A percentile compares a stretch with the other conserved stretches of the same genome.
These are phyloP conservation scores for Arothron firmamentum DNA, from an alignment of 2,113 vertebrate species.

Conservation along the genomic window DNA sequence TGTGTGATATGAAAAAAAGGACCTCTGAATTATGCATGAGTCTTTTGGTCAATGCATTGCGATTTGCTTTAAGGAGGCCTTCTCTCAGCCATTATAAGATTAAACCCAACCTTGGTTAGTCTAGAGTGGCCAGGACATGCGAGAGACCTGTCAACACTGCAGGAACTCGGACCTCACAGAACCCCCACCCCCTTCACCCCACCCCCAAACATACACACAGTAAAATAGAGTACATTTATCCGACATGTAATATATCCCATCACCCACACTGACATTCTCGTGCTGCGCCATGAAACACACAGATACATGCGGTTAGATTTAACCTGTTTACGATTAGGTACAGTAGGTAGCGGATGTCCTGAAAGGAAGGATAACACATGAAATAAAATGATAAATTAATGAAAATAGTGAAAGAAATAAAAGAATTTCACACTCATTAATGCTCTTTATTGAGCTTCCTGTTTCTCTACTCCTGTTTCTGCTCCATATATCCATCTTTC, in stretches of 20 bases:
- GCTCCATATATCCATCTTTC: slow-evolving; percentile 12
- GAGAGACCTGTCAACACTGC: slow-evolving; percentile 70
- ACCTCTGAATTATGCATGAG: slow-evolving; percentile 78
- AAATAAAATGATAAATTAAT: too few species aligned
- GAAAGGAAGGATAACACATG: background rate
- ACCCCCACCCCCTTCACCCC: slow-evolving; percentile 10
- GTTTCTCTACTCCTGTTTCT: slow-evolving; percentile 3
- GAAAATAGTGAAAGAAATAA: background rate
- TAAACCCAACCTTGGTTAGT: slow-evolving; percentile 75
- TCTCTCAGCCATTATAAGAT: slow-evolving; percentile 77
- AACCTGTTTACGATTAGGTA: background rate
- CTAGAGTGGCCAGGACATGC: slow-evolving; percentile 61
- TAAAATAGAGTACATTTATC: slow-evolving; percentile 14
- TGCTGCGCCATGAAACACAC: background rate
- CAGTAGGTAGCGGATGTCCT: background rate
- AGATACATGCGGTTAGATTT: background rate
- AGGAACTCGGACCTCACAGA: slow-evolving; percentile 44
- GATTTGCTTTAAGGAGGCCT: slow-evolving; percentile 76
- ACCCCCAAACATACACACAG: slow-evolving; percentile 8
- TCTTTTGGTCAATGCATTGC: slow-evolving; percentile 75
- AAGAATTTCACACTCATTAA: slow-evolving; percentile 38
- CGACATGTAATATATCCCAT: background rate
- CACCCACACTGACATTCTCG: background rate
- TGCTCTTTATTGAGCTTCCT: slow-evolving; percentile 50
- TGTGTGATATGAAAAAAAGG: slow-evolving; percentile 69